Evolutionary conservation across 2,113 vertebrate genomes (phyloP).

Genomic region (Theristicus caerulescens): DNA sequence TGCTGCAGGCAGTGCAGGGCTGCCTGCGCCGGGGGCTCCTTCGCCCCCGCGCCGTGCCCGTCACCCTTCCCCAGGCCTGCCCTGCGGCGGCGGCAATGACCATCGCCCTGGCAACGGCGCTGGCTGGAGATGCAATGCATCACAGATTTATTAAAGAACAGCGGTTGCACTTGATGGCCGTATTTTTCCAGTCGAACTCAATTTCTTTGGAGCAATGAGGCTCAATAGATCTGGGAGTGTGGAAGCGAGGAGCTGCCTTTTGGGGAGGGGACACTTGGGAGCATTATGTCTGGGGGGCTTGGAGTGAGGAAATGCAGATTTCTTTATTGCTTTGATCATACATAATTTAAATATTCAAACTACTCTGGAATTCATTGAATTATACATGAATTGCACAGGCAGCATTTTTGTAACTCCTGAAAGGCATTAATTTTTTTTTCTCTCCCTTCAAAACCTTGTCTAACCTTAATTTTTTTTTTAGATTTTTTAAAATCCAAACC

Average conservation of each 20-base stretch:
- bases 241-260: background rate
- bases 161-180: background rate
- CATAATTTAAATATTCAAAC: slow-evolving; percentile 79
- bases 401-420: slow-evolving; percentile 27
- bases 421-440: background rate
- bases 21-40: background rate
- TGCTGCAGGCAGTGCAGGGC: background rate
- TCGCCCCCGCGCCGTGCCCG: background rate
- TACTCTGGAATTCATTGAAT: slow-evolving; percentile 51
- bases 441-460: background rate
- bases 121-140: slow-evolving; percentile 61
- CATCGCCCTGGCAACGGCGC: slow-evolving; percentile 71
- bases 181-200: slow-evolving; percentile 62
- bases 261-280: background rate
- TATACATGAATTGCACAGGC: slow-evolving; percentile 62
- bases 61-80: slow-evolving; percentile 25
- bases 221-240: background rate
- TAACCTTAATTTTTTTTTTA: background rate
- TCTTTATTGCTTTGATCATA: slow-evolving; percentile 69
- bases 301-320: slow-evolving; percentile 70
- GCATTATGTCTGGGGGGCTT: slow-evolving; percentile 52
- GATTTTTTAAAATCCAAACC: background rate
- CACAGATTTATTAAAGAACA: background rate
- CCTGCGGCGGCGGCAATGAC: slow-evolving; percentile 29
- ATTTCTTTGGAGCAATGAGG: slow-evolving; percentile 4